Evolutionary conservation across 2,888 invertebrate genomes (phyloP), one percentile per base, ranked within the genome.

Genomic region (Acleris literana): DNA sequence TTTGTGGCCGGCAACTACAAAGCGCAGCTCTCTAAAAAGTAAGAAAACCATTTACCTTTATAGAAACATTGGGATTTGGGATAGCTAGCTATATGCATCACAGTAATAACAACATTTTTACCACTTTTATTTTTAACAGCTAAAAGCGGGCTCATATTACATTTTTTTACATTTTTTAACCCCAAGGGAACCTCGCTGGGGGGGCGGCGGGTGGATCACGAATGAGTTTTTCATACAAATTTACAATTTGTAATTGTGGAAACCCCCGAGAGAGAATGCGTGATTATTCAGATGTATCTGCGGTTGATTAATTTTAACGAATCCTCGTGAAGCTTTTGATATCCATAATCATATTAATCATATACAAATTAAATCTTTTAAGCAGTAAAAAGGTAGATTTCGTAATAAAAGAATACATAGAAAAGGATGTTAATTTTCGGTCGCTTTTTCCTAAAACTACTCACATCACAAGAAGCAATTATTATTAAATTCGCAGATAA

Each of bases 221-320:
- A 29, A 33, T 20, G 52, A 20, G 33, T 48, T 39, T 55, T 57
- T 46, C 46, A 46, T 46, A 61, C 29, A 59, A 33, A 49, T 53
- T 54, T 18, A 46, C 33, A 54, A 63, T 48, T 48, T 63, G 39
- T 54, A 46, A 61, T 61, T 39, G 29, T n/a, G 16, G 53, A 46
- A 16, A 13, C n/a, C 16, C 25, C 57, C 44, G 16, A 46, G 11
- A 22, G 57, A 44, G 44, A 46, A 46, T 44, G 22, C 9, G 43
- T 44, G 22, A 18, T 44, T 44, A 22, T 25, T 57, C n/a, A n/a
- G 16, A 4, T 17, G 18, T 22, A 46, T 6, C 44, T n/a, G 11
- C 22, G 9, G 46, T 46, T 25, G 46, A 57, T 25, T 17, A 25
- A 57, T 57, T 57, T 46, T n/a, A 17, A 46, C 17, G 9, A 43